phyloP scores from a whole-genome alignment of 2,888 invertebrate genomes.

The Hemistola chrysoprasaria region DNA sequence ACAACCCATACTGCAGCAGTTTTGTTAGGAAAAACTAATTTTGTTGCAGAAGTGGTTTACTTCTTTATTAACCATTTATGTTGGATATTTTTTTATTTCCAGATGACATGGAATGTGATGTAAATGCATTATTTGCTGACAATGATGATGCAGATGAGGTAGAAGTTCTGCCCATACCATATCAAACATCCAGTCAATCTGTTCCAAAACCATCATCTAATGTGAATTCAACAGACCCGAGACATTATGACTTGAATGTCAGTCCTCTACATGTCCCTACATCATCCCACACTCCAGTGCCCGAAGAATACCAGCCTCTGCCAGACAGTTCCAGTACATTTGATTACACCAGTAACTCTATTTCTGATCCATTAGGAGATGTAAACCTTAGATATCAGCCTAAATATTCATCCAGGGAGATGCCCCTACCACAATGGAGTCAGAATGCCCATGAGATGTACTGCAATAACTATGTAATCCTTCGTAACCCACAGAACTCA shows the following conservation, averaged over 20 bases:
- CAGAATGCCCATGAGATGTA: slow-evolving; percentile 29
- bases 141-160: slow-evolving; percentile 80
- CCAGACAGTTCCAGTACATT: slow-evolving; percentile 71
- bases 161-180: slow-evolving; percentile 56
- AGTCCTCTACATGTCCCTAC: slow-evolving; percentile 53
- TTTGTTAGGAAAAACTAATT: too few species aligned
- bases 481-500: slow-evolving; percentile 53
- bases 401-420: slow-evolving; percentile 33
- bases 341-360: slow-evolving; percentile 52
- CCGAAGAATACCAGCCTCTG: slow-evolving; percentile 73
- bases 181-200: slow-evolving; percentile 38
- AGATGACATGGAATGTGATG: slow-evolving; percentile 85
- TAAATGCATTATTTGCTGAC: slow-evolving; percentile 81
- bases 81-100: slow-evolving; percentile 50
- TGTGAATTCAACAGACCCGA: slow-evolving; percentile 62
- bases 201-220: slow-evolving; percentile 57
- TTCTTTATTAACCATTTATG: too few species aligned
- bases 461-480: slow-evolving; percentile 54
- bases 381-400: slow-evolving; percentile 71
- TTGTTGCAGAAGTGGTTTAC: too few species aligned
- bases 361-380: slow-evolving; percentile 45
- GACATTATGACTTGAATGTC: slow-evolving; percentile 55
- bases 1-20: too few species aligned
- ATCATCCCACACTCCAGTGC: slow-evolving; percentile 67
- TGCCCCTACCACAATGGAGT: slow-evolving; percentile 13